phyloP scores from a whole-genome alignment of 2,797 vertebrate species.

The Hippopotamyrus pictus region DNA sequence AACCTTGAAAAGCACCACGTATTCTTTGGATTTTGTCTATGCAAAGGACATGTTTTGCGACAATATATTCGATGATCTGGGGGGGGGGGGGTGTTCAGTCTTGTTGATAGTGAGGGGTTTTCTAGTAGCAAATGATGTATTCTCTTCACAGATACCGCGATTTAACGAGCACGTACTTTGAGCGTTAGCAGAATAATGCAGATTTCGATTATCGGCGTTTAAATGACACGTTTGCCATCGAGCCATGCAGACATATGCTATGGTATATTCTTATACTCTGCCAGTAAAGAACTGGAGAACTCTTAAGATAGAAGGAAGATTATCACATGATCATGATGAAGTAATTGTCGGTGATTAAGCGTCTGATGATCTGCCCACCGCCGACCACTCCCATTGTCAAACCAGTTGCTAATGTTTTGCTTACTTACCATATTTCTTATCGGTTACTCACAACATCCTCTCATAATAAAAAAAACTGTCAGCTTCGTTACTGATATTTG shows the following conservation, averaged over 20 bases:
- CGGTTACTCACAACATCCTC: background rate
- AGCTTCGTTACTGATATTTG: background rate
- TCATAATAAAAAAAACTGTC: background rate
- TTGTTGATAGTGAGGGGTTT: background rate
- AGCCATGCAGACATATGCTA: background rate
- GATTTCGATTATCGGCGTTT: background rate
- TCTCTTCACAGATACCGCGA: background rate
- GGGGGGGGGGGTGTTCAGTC: background rate
- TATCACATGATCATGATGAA: background rate
- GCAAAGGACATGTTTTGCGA: background rate
- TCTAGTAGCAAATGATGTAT: background rate
- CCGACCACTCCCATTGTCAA: background rate
- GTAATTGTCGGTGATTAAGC: background rate
- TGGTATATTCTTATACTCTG: background rate
- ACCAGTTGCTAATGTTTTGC: background rate
- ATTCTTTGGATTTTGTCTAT: background rate
- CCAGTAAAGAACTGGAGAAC: background rate
- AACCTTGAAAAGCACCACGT: background rate
- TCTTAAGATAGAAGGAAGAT: background rate
- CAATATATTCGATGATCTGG: background rate
- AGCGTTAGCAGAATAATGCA: background rate
- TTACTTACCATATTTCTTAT: background rate
- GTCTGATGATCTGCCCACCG: background rate
- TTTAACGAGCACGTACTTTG: background rate
- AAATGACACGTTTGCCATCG: background rate